These are phyloP conservation scores for Hemicrepidius hirtus DNA, from an alignment of 2,888 invertebrate species.

Conservation along the genomic window DNA sequence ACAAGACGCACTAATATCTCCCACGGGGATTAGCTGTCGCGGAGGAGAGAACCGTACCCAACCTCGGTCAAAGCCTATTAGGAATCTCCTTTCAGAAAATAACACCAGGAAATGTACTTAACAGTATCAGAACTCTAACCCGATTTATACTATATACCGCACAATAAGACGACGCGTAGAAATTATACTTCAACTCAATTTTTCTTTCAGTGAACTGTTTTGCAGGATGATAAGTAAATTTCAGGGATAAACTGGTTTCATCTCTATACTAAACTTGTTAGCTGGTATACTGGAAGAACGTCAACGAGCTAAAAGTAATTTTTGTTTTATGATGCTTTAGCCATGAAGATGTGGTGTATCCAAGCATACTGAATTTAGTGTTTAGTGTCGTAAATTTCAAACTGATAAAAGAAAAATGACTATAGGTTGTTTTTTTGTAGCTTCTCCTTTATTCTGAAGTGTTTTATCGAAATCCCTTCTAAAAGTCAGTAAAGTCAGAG, in stretches of 20 bases:
- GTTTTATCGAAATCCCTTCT: too few relatives aligned
- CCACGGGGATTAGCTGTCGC: slow-evolving; percentile 62
- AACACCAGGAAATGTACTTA: slow-evolving; percentile 52
- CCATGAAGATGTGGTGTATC: too few relatives aligned
- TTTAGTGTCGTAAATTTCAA: too few relatives aligned
- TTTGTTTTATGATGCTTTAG: slow-evolving; percentile 1
- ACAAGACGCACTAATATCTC: slow-evolving; percentile 64
- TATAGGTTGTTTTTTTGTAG: too few relatives aligned
- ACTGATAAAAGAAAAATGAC: too few relatives aligned
- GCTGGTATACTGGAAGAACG: not conserved
- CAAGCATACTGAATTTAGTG: too few relatives aligned
- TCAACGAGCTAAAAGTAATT: slow-evolving; percentile 8
- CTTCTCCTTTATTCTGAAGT: too few relatives aligned
- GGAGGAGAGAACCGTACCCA: slow-evolving; percentile 50
- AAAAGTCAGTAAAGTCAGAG: too few relatives aligned
- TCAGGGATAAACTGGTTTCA: slow-evolving; percentile 37
- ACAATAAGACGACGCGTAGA: slow-evolving; percentile 41
- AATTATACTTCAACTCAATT: slow-evolving; percentile 42
- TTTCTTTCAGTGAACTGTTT: slow-evolving; percentile 32
- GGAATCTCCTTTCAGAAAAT: slow-evolving; percentile 56
- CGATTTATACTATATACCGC: slow-evolving; percentile 44
- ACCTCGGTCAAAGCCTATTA: slow-evolving; percentile 61
- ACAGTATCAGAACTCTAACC: slow-evolving; percentile 45
- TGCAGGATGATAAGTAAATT: slow-evolving; percentile 38
- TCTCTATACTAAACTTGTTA: slow-evolving; percentile 30